A percentile compares a stretch with the other conserved stretches of the same genome.
Evolutionary conservation across 2,113 vertebrate species (phyloP).

Genomic region (Psettodes erumei): DNA sequence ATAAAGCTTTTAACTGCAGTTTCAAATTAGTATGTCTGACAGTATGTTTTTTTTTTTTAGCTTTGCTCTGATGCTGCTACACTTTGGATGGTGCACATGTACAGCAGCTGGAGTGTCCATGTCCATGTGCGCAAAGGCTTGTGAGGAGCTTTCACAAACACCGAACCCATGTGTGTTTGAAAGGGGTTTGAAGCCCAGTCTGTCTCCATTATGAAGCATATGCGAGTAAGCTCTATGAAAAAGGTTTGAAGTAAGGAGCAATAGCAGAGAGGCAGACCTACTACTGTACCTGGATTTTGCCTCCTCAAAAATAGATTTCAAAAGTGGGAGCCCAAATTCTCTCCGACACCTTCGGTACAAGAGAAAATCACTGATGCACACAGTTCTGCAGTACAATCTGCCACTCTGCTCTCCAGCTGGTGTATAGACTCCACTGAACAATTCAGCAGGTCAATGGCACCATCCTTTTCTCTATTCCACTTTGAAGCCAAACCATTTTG

Average conservation of each 20-base stretch:
- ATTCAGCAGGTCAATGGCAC: conserved; percentile 15
- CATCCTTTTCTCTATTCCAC: conserved; percentile 17
- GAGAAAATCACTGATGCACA: conserved; percentile 25
- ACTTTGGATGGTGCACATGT: not conserved
- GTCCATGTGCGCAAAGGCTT: conserved; percentile 19
- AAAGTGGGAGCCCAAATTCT: conserved; percentile 1
- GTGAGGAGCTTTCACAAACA: conserved; percentile 27
- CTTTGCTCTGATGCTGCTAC: not conserved
- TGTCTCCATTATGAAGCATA: not conserved
- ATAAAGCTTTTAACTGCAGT: not conserved
- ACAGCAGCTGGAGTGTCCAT: conserved; percentile 3
- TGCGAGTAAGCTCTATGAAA: not conserved
- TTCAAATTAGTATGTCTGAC: not conserved
- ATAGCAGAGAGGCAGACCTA: not conserved
- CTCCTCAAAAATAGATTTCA: conserved; percentile 1
- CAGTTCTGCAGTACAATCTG: conserved; percentile 10
- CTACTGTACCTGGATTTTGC: not conserved
- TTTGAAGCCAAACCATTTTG: not conserved
- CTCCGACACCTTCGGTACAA: not conserved
- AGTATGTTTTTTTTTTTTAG: conserved; percentile 17
- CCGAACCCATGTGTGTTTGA: conserved; percentile 37
- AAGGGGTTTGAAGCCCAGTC: too few relatives aligned
- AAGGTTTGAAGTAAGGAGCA: not conserved
- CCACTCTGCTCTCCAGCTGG: conserved; percentile 12
- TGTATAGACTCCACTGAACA: conserved; percentile 18